Evolutionary conservation across 2,888 invertebrate species (phyloP).

Genomic region (Nymphalis c-album): DNA sequence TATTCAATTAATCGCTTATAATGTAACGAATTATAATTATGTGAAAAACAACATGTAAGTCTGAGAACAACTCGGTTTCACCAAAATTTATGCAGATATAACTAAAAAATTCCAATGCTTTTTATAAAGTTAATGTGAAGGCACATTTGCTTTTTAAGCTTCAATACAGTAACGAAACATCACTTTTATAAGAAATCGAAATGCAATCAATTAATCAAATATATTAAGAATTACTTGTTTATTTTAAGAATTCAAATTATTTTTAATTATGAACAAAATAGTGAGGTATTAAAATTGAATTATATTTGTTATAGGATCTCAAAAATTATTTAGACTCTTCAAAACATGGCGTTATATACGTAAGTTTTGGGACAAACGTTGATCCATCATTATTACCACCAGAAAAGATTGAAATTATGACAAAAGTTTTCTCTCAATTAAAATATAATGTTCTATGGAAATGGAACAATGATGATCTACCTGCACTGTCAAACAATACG

Average conservation of each 20-base stretch:
- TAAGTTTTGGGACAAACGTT: constrained; percentile 68
- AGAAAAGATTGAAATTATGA: constrained; percentile 50
- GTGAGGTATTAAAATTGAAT: not conserved
- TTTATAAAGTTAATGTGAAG: too few relatives aligned
- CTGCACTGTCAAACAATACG: constrained; percentile 59
- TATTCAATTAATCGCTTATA: too few relatives aligned
- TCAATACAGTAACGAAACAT: too few relatives aligned
- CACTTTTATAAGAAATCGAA: too few relatives aligned
- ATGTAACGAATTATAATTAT: not conserved
- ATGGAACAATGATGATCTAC: constrained; percentile 62
- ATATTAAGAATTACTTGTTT: too few relatives aligned
- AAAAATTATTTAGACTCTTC: not conserved
- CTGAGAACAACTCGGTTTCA: too few relatives aligned
- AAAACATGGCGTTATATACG: constrained; percentile 3
- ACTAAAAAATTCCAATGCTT: too few relatives aligned
- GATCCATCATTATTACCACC: constrained; percentile 53
- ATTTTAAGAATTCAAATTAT: too few relatives aligned
- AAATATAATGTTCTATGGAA: constrained; percentile 73
- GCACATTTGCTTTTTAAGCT: too few relatives aligned
- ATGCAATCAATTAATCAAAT: too few relatives aligned
- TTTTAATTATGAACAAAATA: too few relatives aligned
- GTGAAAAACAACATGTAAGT: not conserved
- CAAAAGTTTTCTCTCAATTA: constrained; percentile 59
- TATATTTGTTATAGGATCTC: not conserved
- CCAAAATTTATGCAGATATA: too few relatives aligned